These are phyloP conservation scores for Bunonema sp. DNA, from an alignment of 2,888 invertebrate genomes.

Conservation along the genomic window DNA sequence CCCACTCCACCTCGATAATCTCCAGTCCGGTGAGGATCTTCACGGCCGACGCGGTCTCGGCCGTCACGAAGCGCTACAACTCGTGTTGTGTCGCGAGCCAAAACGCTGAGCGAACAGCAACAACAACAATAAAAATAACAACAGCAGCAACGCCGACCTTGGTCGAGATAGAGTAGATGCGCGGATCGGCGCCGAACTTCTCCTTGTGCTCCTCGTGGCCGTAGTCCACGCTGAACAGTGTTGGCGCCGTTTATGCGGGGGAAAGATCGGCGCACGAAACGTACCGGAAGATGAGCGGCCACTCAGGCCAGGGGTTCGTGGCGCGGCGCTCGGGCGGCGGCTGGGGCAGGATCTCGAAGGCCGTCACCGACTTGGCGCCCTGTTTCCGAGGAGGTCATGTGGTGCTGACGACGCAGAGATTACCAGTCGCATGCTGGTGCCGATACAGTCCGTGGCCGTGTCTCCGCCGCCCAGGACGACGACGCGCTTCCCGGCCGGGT, in stretches of 20 bases:
- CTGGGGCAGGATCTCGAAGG: conserved; percentile 89
- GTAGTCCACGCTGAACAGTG: conserved; percentile 89
- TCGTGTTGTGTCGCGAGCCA: neutral
- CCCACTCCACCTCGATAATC: conserved; percentile 80
- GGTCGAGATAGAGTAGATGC: conserved; percentile 78
- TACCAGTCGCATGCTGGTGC: conserved; percentile 71
- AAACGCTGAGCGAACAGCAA: neutral
- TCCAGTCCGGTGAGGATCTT: conserved; percentile 63
- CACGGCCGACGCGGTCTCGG: conserved; percentile 24
- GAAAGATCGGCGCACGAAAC: too few species aligned
- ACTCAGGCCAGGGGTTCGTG: conserved; percentile 97
- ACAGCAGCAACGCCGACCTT: conserved; percentile 52
- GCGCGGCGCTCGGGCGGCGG: conserved; percentile 65
- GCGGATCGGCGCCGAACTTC: conserved; percentile 69
- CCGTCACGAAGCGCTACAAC: conserved; percentile 21
- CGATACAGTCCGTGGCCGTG: conserved; percentile 93
- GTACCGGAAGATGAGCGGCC: conserved; percentile 87
- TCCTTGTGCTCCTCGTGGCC: conserved; percentile 85
- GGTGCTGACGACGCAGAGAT: too few species aligned
- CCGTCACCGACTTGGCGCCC: conserved; percentile 77
- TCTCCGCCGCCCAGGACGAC: conserved; percentile 74
- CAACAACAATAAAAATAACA: neutral
- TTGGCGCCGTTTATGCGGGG: too few species aligned
- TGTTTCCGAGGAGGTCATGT: too few species aligned
- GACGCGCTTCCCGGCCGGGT: conserved; percentile 81